A percentile compares a stretch with the other conserved stretches of the same genome.
These are phyloP conservation scores for Bacillus rossius DNA, from an alignment of 1,140 invertebrate species.

Conservation along the genomic window DNA sequence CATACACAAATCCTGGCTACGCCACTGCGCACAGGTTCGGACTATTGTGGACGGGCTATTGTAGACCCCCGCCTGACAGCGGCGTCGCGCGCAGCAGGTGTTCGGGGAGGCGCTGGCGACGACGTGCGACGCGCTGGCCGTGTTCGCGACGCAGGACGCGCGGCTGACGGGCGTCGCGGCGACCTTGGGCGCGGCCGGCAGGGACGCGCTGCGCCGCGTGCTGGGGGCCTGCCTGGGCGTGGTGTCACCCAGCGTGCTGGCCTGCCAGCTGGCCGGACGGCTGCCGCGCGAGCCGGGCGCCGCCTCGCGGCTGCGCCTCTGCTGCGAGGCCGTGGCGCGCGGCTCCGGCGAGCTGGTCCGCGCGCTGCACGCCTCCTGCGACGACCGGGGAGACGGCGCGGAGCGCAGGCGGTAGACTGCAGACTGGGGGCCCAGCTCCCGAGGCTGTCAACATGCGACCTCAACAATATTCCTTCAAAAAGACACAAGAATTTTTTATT, in stretches of 20 bases:
- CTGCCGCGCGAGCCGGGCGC: neutral
- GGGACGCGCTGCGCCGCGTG: conserved; percentile 10
- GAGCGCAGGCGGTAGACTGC: too few relatives aligned
- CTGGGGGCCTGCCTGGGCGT: conserved; percentile 16
- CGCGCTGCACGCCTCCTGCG: neutral
- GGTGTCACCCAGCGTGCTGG: conserved; percentile 13
- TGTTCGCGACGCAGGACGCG: conserved; percentile 15
- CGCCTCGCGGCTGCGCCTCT: conserved; percentile 4
- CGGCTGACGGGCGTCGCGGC: conserved; percentile 7
- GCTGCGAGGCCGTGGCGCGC: conserved; percentile 7
- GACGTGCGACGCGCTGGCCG: conserved; percentile 13
- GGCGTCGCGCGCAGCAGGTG: conserved; percentile 1
- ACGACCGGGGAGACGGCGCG: too few relatives aligned
- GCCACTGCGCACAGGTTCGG: too few relatives aligned
- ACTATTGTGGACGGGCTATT: too few relatives aligned
- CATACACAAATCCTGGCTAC: too few relatives aligned
- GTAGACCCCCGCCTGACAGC: neutral
- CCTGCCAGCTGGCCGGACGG: neutral
- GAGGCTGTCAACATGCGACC: too few relatives aligned
- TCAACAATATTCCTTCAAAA: too few relatives aligned
- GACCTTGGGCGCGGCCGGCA: neutral
- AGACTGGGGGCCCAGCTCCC: too few relatives aligned
- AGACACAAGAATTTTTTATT: too few relatives aligned
- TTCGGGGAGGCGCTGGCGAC: conserved; percentile 17
- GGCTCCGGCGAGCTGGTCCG: conserved; percentile 7